Evolutionary conservation across 2,113 vertebrate species (phyloP), one percentile per base, ranked within the genome.

Genomic region (Sakesphorus luctuosus): DNA sequence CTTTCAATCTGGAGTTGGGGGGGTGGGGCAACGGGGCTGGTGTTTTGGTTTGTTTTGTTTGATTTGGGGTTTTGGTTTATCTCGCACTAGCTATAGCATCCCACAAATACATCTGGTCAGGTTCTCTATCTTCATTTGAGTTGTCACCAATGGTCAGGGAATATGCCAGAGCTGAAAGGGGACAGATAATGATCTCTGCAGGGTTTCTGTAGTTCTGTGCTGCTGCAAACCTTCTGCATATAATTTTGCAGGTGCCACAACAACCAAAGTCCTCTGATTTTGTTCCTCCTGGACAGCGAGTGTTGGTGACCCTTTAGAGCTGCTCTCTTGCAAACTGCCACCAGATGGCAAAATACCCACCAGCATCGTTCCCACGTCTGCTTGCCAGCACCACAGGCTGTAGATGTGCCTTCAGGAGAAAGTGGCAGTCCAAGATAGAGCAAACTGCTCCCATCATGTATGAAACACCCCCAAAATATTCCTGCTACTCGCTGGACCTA

Each of bases 201-300:
- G 23, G 29, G 29, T 28, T 46, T 72, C 52, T 10, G 21, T 72
- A 65, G 10, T 18, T 76, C 43, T 36, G 5, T 66, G 23, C 16
- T 31, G 19, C 58, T 8, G 1, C 53, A 38, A 58, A 21, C 13
- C 14, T 71, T 62, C 36, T 28, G 35, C 66, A 46, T 66, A 47
- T 19, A 10, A 6, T 75, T 61, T 46, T 56, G 26, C 35, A 52
- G 36, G 28, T 67, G 7, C 19, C 38, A 55, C 33, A 33, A 44
- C 7, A 33, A 44, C 7, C 12, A 33, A 31, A 24, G 9, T 43
- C 4, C 0, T 16, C 9, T 44, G 12, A 4, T 65, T 80, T 7
- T 74, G 16, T 5, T 85, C 8, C 4, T 55, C 12, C 1, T 0
- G 35, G 20, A 21, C 6, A 38, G n/a, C 0, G 3, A 49, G 13